Percentiles rank a stretch among this genome's conserved stretches.
These are phyloP conservation scores for Liparis tanakae DNA, from an alignment of 2,797 vertebrate genomes.

Conservation along the genomic window DNA sequence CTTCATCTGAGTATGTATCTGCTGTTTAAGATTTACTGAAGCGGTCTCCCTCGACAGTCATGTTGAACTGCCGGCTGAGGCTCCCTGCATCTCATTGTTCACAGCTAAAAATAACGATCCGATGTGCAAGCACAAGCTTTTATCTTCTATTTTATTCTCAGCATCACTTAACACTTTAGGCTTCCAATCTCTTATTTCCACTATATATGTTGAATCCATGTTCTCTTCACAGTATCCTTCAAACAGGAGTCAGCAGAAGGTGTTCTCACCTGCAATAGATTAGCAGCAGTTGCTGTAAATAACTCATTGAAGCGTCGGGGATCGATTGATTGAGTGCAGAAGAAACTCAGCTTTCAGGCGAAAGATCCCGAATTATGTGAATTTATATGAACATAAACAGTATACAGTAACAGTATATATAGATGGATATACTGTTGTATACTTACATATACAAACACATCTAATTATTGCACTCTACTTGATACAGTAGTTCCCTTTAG, in stretches of 20 bases:
- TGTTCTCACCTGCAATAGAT: constrained; percentile 38
- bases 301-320: constrained; percentile 7
- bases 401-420: too few relatives aligned
- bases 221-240: constrained; percentile 22
- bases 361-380: neutral
- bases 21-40: constrained; percentile 9
- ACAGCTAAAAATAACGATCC: constrained; percentile 42
- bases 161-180: constrained; percentile 31
- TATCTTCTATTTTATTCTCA: constrained; percentile 38
- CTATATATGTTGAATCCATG: constrained; percentile 21
- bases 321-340: constrained; percentile 29
- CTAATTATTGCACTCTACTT: constrained; percentile 5
- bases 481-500: constrained; percentile 20
- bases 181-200: constrained; percentile 30
- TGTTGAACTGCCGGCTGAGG: constrained; percentile 14
- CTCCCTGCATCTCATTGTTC: constrained; percentile 39
- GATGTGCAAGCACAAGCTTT: constrained; percentile 39
- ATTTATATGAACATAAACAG: neutral
- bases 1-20: neutral
- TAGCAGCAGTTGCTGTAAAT: constrained; percentile 32
- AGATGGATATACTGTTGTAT: neutral
- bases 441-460: constrained; percentile 9
- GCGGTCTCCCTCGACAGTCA: constrained; percentile 14
- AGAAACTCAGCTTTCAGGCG: constrained; percentile 14
- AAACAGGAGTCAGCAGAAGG: constrained; percentile 37